Conservation (phyloP, 1,140 invertebrate species). For the Berghia stephanieae region DNA sequence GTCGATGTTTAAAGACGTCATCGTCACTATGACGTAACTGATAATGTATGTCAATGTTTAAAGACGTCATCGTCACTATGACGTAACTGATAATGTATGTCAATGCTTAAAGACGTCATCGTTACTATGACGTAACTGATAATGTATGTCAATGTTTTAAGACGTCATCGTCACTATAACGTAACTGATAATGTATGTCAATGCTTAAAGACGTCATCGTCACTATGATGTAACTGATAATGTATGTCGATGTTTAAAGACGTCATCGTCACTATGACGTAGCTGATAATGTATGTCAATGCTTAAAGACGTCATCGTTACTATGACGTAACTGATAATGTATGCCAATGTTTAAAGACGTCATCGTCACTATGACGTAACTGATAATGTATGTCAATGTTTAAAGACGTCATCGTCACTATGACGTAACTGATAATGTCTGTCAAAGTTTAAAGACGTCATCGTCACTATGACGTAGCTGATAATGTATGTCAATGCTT, state of each 20-base stretch:
- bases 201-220: neutral
- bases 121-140: neutral
- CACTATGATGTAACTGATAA: neutral
- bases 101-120: no score
- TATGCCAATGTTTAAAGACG: no score
- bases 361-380: neutral
- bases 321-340: constrained; percentile 57
- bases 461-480: neutral
- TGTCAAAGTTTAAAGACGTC: neutral
- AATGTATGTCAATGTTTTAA: neutral
- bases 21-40: no score
- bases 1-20: neutral
- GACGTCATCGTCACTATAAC: neutral
- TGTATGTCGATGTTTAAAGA: neutral
- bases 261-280: no score
- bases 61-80: constrained; percentile 54
- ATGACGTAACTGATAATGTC: neutral
- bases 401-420: neutral
- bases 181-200: neutral
- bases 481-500: neutral
- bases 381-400: neutral
- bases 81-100: constrained; percentile 58
- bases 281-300: no score
- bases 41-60: no score
- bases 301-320: constrained; percentile 53